Evolutionary conservation across 2,888 invertebrate genomes (phyloP), one percentile per base, ranked within the genome.

Genomic region (Tortricodes alternella): DNA sequence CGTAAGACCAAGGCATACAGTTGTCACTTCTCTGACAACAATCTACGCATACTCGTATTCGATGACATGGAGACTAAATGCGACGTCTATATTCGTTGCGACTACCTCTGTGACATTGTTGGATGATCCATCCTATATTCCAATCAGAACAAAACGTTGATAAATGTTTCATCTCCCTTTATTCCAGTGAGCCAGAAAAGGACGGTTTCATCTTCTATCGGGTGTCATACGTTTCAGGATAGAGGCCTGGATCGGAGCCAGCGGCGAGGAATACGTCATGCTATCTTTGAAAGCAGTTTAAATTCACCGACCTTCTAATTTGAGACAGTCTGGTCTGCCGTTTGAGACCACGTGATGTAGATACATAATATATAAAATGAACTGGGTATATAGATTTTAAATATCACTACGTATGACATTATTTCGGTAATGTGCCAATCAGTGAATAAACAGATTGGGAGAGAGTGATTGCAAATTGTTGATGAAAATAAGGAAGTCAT

Each of bases 71-170:
- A 64, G 69, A 60, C 64, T 64, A 65, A 66, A 71, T 70, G 65
- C 64, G 68, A 24, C 66, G 68, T 74, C 73, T 78, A 77, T 80
- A 78, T 78, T 73, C 72, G 78, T 75, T 66, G 67, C 63, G 52
- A 71, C 74, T 78, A 74, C 72, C 64, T 57, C 60, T 65, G 68
- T 73, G 75, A 76, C 75, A 78, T 73, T 75, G 70, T 66, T 67
- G 65, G 62, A 60, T 61, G 62, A 56, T 46, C 55, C 58, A 69
- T 46, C 76, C 74, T 23, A 24, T 15, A 18, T 23, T 23, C 2
- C 18, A 15, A 29, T 16, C 16, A n/a, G 1, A 18, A 8, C 1
- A n/a, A 29, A 16, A 11, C 1, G 1, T 11, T n/a, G n/a, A 11
- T 3, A 6, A 27, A 18, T 18, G 7, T 29, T 11, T 18, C 1